Percentiles rank a stretch among this genome's conserved stretches.
Conservation (phyloP, 2,888 invertebrate genomes). For the Phaedon cochleariae region DNA sequence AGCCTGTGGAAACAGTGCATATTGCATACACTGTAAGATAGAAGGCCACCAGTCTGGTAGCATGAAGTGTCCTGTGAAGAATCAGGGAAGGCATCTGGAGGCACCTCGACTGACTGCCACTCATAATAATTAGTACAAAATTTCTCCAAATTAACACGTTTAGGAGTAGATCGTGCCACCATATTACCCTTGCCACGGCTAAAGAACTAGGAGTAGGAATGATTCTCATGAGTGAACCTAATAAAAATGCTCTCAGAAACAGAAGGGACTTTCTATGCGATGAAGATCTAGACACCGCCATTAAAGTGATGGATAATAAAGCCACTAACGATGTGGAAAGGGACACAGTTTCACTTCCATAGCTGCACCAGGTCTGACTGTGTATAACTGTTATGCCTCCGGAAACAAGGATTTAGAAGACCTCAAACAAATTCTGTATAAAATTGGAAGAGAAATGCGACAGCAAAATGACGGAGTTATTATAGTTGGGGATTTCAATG, state of each 20-base stretch:
- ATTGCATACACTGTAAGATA: slow-evolving; percentile 31
- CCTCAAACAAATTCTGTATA: slow-evolving; percentile 15
- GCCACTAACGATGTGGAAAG: slow-evolving; percentile 13
- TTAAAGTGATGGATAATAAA: slow-evolving; percentile 25
- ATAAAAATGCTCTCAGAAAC: slow-evolving; percentile 12
- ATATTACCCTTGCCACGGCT: slow-evolving; percentile 11
- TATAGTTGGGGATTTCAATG: slow-evolving; percentile 28
- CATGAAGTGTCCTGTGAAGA: background rate
- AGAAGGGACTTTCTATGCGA: slow-evolving; percentile 31
- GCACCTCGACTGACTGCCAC: too few species aligned
- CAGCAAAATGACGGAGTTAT: background rate
- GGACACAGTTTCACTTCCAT: slow-evolving; percentile 28
- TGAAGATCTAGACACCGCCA: slow-evolving; percentile 24
- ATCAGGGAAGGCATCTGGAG: background rate
- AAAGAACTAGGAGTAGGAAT: slow-evolving; percentile 15
- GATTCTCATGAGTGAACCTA: slow-evolving; percentile 23
- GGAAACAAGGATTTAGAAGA: slow-evolving; percentile 23
- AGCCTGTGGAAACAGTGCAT: slow-evolving; percentile 24
- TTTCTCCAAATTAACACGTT: slow-evolving; percentile 23
- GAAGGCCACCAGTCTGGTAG: slow-evolving; percentile 25
- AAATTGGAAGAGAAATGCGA: slow-evolving; percentile 18
- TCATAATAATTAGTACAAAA: background rate
- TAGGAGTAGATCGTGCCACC: slow-evolving; percentile 12
- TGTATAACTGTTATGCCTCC: slow-evolving; percentile 26
- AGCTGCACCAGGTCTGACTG: background rate